Percentiles rank a stretch among this genome's conserved stretches.
These are phyloP conservation scores for Proisotoma minuta DNA, from an alignment of 2,888 invertebrate genomes.

Conservation along the genomic window DNA sequence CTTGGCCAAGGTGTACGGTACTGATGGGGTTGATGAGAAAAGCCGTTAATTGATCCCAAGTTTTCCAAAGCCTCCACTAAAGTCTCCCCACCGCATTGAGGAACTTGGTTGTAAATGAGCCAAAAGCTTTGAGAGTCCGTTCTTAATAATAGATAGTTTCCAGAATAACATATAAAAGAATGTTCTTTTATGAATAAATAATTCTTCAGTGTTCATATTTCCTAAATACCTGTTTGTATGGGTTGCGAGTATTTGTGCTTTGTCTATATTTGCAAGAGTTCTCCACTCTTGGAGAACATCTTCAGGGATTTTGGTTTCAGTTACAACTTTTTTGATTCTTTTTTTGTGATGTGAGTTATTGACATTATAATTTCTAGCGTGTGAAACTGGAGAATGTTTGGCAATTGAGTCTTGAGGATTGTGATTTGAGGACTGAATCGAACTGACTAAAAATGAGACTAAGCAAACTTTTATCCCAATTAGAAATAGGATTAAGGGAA, in stretches of 20 bases:
- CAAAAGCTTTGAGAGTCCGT: conserved; percentile 44
- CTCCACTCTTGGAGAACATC: conserved; percentile 10
- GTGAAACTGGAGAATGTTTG: too few species aligned
- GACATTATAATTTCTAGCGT: too few species aligned
- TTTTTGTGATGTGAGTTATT: background rate
- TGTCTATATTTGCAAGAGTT: conserved; percentile 19
- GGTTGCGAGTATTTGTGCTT: conserved; percentile 19
- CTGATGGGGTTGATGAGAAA: conserved; percentile 53
- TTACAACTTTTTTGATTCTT: background rate
- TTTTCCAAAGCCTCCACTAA: conserved; percentile 59
- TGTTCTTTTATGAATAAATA: background rate
- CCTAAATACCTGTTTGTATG: conserved; percentile 23
- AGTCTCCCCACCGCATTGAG: conserved; percentile 60
- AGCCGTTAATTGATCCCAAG: conserved; percentile 59
- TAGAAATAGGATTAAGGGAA: conserved; percentile 39
- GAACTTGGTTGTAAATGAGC: conserved; percentile 60
- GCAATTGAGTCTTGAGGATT: background rate
- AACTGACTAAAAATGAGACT: conserved; percentile 22
- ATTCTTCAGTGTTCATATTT: too few species aligned
- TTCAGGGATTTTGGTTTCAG: background rate
- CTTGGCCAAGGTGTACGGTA: conserved; percentile 48
- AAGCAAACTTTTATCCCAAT: conserved; percentile 43
- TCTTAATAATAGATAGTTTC: conserved; percentile 20
- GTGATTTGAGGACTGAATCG: background rate
- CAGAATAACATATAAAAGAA: too few species aligned